Evolutionary conservation across 2,797 vertebrate genomes (phyloP), one percentile per base, ranked within the genome.

Genomic region (Pelodytes ibericus): DNA sequence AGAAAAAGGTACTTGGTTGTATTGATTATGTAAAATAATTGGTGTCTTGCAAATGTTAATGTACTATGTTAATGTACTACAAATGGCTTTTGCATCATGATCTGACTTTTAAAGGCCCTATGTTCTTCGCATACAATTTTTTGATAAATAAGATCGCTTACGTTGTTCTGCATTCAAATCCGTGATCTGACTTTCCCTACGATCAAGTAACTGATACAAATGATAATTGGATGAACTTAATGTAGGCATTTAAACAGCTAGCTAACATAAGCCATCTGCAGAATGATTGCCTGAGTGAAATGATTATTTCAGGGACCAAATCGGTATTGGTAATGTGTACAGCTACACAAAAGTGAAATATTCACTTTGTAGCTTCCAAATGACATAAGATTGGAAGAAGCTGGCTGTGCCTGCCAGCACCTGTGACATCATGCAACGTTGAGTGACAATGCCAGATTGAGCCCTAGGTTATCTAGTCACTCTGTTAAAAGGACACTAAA

Each of bases 1-100:
- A 80, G 84, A 88, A 90, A 90, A 91, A 90, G 84, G 80, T 79
- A 87, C 90, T 89, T 87, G 88, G 89, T 84, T 87, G 73, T 86
- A 91, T 92, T 84, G 90, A 92, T 91, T 90, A 89, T 89, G 87
- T 77, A 90, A 87, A 90, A 87, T 82, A 88, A 89, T 88, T 72
- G 83, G 85, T 80, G 41, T 83, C 79, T 89, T 88, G 82, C 84
- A 83, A 86, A 90, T 83, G 88, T 88, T 87, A 88, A 91, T 84
- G 85, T n/a, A 79, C 84, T 82, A 81, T 83, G 85, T 82, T 83
- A 85, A 86, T 84, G 82, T 72, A 84, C 81, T 86, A 60, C 81
- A 80, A 83, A 74, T 9, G 80, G 83, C 72, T 81, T 72, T 74
- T 71, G 15, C 77, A 72, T 76, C 76, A 58, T 33, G 72, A 59